Evolutionary conservation across 2,888 invertebrate genomes (phyloP), one percentile per base, ranked within the genome.

Genomic region (Drosophila hamatofila): DNA sequence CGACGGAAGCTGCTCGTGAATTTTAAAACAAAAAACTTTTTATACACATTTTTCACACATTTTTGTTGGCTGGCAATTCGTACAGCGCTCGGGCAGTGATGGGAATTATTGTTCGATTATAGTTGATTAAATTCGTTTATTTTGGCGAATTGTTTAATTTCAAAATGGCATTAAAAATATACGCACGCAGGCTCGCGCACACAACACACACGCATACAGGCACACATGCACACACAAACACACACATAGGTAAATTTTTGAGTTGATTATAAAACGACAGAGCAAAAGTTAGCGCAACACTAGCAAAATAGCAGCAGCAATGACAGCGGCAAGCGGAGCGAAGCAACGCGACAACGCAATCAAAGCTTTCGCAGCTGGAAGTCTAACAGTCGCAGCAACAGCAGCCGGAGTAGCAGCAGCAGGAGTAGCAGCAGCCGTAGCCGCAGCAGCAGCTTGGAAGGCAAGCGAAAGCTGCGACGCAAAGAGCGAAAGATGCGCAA

Each of bases 251-350:
- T 58, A 42, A 59, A 61, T 44, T 77, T 76, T 69, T 65, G 77
- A 80, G 83, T 86, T 81, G 88, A 86, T 90, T 89, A 90, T 83
- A 90, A 89, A 86, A 90, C 89, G 90, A 91, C 91, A 90, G 90
- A 91, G 88, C 90, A 90, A 87, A 88, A 85, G 92, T 89, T 92
- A 88, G 89, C 84, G 86, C 90, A 90, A 89, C 90, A 91, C 91
- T 91, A 91, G 92, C 83, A 82, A 86, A 88, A 83, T 81, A 83
- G 72, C 80, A 80, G 77, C 78, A 81, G 78, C 83, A 81, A 74
- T 79, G 78, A 77, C 75, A 78, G 79, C 74, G 75, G 77, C 67
- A 71, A 83, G 79, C 78, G 79, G 83, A 80, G 77, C 85, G 77
- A 74, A 81, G 72, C 78, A 72, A 72, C 75, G 68, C 71, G 65